A percentile compares a stretch with the other conserved stretches of the same genome.
phyloP scores from a whole-genome alignment of 2,888 invertebrate genomes.

The Pyrochroa serraticornis region DNA sequence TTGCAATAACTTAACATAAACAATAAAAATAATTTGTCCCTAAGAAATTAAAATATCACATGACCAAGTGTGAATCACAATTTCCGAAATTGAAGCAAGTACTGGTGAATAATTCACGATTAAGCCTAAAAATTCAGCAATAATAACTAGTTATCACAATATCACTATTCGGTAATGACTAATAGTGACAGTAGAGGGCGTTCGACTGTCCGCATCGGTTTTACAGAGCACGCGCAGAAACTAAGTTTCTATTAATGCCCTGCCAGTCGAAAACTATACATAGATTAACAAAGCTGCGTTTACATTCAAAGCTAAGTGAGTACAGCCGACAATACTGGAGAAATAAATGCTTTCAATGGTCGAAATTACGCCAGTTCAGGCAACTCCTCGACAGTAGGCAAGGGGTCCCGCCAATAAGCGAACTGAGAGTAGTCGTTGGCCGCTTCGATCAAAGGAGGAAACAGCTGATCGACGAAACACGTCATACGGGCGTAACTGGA shows the following conservation, averaged over 20 bases:
- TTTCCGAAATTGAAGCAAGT: conserved; percentile 1
- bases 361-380: conserved; percentile 34
- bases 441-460: conserved; percentile 78
- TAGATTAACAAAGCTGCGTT: conserved; percentile 11
- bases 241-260: no score
- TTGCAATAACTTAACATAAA: conserved; percentile 22
- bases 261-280: background rate
- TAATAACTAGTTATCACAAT: conserved; percentile 21
- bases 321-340: conserved; percentile 17
- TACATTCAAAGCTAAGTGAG: conserved; percentile 19
- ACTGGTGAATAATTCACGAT: conserved; percentile 16
- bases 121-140: conserved; percentile 4
- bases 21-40: conserved; percentile 10
- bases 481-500: conserved; percentile 93
- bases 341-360: conserved; percentile 13
- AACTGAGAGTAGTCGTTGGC: conserved; percentile 82
- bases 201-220: no score
- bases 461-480: conserved; percentile 93
- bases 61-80: conserved; percentile 17
- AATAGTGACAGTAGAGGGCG: conserved; percentile 10
- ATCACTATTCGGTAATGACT: conserved; percentile 22
- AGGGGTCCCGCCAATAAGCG: conserved; percentile 91
- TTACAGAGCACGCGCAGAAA: no score
- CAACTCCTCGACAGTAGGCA: conserved; percentile 61
- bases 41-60: conserved; percentile 22